Evolutionary conservation across 2,113 vertebrate species (phyloP).

Genomic region (Tupaia chinensis): DNA sequence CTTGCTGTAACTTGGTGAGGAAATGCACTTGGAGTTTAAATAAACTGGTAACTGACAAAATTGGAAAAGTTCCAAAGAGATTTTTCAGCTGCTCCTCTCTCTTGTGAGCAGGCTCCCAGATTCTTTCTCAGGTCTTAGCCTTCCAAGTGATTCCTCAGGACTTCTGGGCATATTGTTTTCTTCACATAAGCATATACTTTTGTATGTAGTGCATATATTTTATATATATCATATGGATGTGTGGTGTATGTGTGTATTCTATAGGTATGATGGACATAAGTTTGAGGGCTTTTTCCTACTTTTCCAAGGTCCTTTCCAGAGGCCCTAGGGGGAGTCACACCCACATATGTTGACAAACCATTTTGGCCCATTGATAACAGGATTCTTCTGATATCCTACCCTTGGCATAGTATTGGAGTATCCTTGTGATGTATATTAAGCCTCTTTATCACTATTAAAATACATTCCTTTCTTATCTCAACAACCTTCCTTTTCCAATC

Average conservation of each 20-base stretch:
- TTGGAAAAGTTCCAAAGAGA: not conserved
- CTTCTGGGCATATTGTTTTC: not conserved
- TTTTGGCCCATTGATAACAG: too few species aligned
- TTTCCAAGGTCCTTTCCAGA: too few species aligned
- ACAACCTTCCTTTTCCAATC: too few species aligned
- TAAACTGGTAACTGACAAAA: constrained; percentile 46
- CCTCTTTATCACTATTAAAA: too few species aligned
- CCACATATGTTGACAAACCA: too few species aligned
- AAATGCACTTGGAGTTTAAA: constrained; percentile 54
- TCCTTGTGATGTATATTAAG: too few species aligned
- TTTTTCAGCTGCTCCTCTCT: constrained; percentile 26
- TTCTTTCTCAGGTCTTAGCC: not conserved
- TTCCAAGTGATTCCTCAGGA: not conserved
- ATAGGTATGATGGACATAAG: not conserved
- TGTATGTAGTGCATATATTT: not conserved
- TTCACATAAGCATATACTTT: constrained; percentile 12
- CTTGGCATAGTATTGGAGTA: too few species aligned
- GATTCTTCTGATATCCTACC: too few species aligned
- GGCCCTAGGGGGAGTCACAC: too few species aligned
- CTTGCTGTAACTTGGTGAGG: constrained; percentile 10
- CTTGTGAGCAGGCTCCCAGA: not conserved
- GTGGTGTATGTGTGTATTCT: not conserved
- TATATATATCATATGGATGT: not conserved
- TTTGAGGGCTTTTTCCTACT: too few species aligned
- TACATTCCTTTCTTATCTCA: too few species aligned